Evolutionary conservation across 2,113 vertebrate genomes (phyloP), one percentile per base, ranked within the genome.

Genomic region (Salvelinus namaycush): DNA sequence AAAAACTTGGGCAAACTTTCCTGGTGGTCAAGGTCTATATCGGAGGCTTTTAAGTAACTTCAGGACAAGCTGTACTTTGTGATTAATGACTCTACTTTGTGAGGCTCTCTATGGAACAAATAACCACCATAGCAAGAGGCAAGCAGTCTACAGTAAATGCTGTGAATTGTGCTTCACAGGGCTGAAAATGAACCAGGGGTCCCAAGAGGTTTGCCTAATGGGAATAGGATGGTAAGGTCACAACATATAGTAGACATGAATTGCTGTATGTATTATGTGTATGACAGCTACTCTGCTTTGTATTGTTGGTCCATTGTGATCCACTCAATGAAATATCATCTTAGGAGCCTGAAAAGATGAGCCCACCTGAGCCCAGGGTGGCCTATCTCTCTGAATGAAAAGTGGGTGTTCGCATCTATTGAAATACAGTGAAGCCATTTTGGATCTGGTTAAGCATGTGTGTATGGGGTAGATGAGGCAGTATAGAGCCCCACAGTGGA

Each of bases 1-100:
- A 76, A 76, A 79, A 68, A 64, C 18, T 76, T 39, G 64, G 65
- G 51, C 22, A 77, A 83, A 84, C 66, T 67, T 81, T 64, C 57
- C 65, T n/a, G 12, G 7, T 51, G 4, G 13, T 29, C 27, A 29
- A 18, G 14, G 39, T 68, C 64, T 78, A 74, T 79, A 82, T 77
- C 72, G 20, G 57, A 64, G n/a, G 68, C 68, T 44, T 68, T 14
- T 44, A 12, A 44, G 39, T 31, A 70, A 22, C 73, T 5, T 70
- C 29, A 74, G 29, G 69, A 54, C 54, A 44, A 76, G 82, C 76
- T 72, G 57, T 81, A 69, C 76, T 76, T 70, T 54, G 29, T 81
- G 86, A 88, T 84, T 80, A 88, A 89, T 86, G 82, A 72, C 80
- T 5, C 26, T 59, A 54, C 68, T 83, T 70, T 70, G 65, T 8